Evolutionary conservation across 2,797 vertebrate genomes (phyloP), one percentile per base, ranked within the genome.

Genomic region (Scomberomorus guttatus): DNA sequence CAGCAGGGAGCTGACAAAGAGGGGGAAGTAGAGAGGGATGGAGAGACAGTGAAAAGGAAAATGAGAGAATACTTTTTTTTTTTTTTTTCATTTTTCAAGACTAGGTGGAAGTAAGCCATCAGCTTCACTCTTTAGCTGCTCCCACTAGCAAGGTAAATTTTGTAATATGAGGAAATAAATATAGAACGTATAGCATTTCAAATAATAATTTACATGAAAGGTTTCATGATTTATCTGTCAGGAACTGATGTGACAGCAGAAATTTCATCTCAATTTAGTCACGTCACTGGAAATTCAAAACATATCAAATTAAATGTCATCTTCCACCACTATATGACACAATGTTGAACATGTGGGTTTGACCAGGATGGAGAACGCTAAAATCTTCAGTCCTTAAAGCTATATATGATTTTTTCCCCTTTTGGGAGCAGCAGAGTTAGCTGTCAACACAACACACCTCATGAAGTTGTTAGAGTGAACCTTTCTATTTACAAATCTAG

Each of bases 1-100:
- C 82, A 90, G 87, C 77, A 51, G 81, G 69, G 65, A 85, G 51
- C 54, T 76, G 84, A 81, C 77, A 87, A 61, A 82, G 70, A 57
- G 44, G 42, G 67, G 56, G 58, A 58, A 18, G 29, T 46, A 69
- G 57, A 63, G 77, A 69, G 63, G 27, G 69, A 83, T 51, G 58
- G 29, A 72, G 56, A 62, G 66, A 83, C 7, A 42, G 39, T 42
- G 39, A 42, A 42, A 54, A 17, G n/a, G 44, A 60, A 24, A 71
- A 24, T 68, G 67, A 27, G 13, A 57, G 39, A 63, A 56, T n/a
- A 42, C 27, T 54, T 64, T n/a, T 32, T 54, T 56, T 37, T 37
- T 17, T 46, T 50, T 50, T 20, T 50, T n/a, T 20, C 8, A 63
- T 44, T 69, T 42, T 27, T 27, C 9, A 37, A 56, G 72, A 69